Conservation (phyloP, 2,113 vertebrate species). For the Cacatua alba region DNA sequence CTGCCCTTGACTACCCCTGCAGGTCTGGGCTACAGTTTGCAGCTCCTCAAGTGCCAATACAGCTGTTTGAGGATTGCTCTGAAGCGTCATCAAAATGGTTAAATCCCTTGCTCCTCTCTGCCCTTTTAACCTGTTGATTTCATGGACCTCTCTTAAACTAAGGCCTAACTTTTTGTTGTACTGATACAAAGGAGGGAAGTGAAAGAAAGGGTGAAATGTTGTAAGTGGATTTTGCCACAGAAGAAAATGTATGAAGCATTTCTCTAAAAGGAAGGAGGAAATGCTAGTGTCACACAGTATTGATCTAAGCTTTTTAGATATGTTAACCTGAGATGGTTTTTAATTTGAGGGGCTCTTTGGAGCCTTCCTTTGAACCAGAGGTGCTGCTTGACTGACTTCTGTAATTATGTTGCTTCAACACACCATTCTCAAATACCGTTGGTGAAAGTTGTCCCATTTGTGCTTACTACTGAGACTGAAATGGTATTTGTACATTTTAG, state of each 20-base stretch:
- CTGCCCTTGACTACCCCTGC: not conserved
- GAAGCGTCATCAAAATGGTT: not conserved
- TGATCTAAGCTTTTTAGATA: not conserved
- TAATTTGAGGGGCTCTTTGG: not conserved
- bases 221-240: not conserved
- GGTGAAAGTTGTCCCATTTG: not conserved
- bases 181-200: not conserved
- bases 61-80: not conserved
- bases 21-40: not conserved
- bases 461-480: not conserved
- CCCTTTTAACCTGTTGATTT: not conserved
- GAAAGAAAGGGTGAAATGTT: not conserved
- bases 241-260: not conserved
- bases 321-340: not conserved
- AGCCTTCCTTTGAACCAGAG: not conserved
- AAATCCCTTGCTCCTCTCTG: not conserved
- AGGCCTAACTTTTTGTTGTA: fast-evolving
- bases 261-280: not conserved
- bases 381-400: not conserved
- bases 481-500: not conserved
- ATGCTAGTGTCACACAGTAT: fast-evolving
- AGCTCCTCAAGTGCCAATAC: not conserved
- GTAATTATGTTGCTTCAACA: fast-evolving
- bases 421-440: not conserved
- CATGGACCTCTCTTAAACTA: not conserved